Conservation (phyloP, 2,888 invertebrate genomes). For the Tachina lurida region DNA sequence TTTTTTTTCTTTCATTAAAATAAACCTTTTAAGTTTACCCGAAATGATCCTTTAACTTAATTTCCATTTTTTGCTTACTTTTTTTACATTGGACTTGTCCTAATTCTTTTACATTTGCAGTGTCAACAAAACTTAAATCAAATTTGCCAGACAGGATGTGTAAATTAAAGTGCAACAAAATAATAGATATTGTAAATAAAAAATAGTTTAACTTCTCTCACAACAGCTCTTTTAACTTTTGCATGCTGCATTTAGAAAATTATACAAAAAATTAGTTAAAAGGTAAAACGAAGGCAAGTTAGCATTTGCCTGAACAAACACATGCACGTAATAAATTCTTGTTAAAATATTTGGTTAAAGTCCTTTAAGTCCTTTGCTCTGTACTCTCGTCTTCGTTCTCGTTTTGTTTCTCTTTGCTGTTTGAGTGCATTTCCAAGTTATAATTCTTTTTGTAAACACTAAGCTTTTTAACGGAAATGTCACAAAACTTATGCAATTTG, state of each 20-base stretch:
- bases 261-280: slow-evolving; percentile 18
- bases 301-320: slow-evolving; percentile 4
- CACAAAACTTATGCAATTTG: slow-evolving; percentile 72
- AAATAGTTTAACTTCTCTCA: background rate
- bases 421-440: slow-evolving; percentile 39
- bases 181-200: background rate
- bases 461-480: slow-evolving; percentile 70
- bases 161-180: background rate
- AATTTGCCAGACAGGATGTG: background rate
- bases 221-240: slow-evolving; percentile 25
- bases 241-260: slow-evolving; percentile 33
- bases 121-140: slow-evolving; percentile 11
- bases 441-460: slow-evolving; percentile 64
- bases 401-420: background rate
- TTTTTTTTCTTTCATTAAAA: background rate
- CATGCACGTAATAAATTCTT: slow-evolving; percentile 42
- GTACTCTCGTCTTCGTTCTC: background rate
- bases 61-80: background rate
- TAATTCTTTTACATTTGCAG: slow-evolving; percentile 32
- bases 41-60: background rate
- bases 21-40: background rate
- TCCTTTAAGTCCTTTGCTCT: slow-evolving; percentile 23
- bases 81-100: background rate
- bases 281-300: slow-evolving; percentile 16
- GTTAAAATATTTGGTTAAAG: slow-evolving; percentile 30